Evolutionary conservation across 2,797 vertebrate species (phyloP).

Genomic region (Gallirallus australis): DNA sequence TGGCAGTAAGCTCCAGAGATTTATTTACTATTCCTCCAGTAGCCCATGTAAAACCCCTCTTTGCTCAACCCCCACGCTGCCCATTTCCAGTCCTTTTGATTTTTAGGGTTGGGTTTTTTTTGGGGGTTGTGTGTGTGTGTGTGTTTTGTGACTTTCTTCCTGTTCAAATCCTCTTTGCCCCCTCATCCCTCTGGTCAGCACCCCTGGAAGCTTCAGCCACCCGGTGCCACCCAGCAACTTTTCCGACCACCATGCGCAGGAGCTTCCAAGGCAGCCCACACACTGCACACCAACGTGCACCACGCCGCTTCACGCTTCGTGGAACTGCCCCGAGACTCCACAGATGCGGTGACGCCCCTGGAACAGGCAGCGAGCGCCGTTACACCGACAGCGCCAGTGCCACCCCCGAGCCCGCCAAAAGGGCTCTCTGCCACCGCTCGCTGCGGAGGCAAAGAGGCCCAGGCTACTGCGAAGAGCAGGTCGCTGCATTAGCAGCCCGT

Average conservation of each 20-base stretch:
- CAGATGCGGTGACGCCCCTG: rapidly evolving
- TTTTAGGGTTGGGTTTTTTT: no score
- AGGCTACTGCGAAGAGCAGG: rapidly evolving
- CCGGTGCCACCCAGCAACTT: not conserved
- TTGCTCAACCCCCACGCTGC: not conserved
- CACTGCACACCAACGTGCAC: not conserved
- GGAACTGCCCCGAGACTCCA: no score
- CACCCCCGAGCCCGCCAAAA: no score
- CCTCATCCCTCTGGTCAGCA: not conserved
- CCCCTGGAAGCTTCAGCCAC: not conserved
- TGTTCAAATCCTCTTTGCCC: rapidly evolving
- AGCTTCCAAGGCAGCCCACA: not conserved
- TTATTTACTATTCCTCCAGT: not conserved
- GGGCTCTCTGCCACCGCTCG: not conserved
- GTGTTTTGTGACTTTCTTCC: not conserved
- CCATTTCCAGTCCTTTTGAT: not conserved
- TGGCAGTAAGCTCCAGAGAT: rapidly evolving
- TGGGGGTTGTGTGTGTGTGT: no score
- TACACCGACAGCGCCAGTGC: rapidly evolving
- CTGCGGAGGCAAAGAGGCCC: rapidly evolving
- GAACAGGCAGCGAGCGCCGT: rapidly evolving
- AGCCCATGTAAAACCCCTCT: not conserved
- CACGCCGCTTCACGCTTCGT: rapidly evolving
- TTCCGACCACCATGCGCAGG: rapidly evolving
- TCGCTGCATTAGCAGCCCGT: rapidly evolving